These are phyloP conservation scores for Probosciger aterrimus DNA, from an alignment of 2,113 vertebrate species.

Conservation along the genomic window DNA sequence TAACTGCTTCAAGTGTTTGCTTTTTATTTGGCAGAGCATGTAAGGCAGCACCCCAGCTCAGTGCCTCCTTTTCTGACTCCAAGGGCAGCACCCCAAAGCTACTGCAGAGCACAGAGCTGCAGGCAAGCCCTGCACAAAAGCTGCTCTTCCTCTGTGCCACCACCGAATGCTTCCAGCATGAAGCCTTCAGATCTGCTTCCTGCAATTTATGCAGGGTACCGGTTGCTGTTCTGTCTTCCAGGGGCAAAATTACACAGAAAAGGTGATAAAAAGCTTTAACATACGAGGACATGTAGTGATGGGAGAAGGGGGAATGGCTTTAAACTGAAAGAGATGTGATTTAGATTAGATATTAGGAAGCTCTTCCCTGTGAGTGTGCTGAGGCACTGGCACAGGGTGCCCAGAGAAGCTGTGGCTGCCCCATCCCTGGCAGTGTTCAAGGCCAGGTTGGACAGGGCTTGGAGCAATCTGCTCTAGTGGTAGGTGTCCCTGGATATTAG, in stretches of 20 bases:
- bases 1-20: background rate
- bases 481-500: background rate
- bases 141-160: background rate
- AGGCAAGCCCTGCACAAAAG: background rate
- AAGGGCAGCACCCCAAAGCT: background rate
- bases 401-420: no score
- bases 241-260: background rate
- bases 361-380: background rate
- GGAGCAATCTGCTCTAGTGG: background rate
- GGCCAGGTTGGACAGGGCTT: no score
- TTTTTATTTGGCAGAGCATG: background rate
- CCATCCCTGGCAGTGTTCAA: no score
- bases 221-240: background rate
- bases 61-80: background rate
- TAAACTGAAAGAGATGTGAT: background rate
- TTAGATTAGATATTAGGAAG: background rate
- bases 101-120: background rate
- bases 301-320: background rate
- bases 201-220: background rate
- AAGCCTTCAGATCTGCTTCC: background rate
- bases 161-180: background rate
- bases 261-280: background rate
- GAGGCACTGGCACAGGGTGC: background rate
- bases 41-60: background rate
- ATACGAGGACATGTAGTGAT: background rate